A percentile compares a stretch with the other conserved stretches of the same genome.
Evolutionary conservation across 2,888 invertebrate species (phyloP).

Genomic region (Lydus trimaculatus): DNA sequence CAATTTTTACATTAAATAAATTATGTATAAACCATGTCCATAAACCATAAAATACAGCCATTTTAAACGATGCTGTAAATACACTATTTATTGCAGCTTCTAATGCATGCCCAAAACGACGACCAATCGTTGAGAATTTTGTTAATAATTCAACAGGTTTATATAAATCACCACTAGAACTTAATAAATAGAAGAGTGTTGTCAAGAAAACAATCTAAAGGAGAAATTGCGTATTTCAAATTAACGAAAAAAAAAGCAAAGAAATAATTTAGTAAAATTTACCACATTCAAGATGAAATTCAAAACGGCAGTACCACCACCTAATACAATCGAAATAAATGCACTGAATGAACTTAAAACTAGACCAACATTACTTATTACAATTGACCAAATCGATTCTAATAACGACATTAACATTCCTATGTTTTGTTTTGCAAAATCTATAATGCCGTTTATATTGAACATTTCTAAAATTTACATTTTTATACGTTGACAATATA

Average conservation of each 20-base stretch:
- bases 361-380: constrained; percentile 91
- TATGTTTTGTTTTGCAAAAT: constrained; percentile 89
- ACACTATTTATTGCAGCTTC: constrained; percentile 93
- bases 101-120: constrained; percentile 80
- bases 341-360: constrained; percentile 85
- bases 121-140: constrained; percentile 81
- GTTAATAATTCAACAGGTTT: constrained; percentile 92
- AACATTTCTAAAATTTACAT: constrained; percentile 66
- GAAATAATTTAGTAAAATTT: constrained; percentile 45
- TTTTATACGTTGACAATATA: too few relatives aligned
- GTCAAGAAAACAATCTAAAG: constrained; percentile 94
- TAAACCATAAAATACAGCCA: constrained; percentile 95
- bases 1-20: constrained; percentile 91
- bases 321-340: constrained; percentile 84
- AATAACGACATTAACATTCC: constrained; percentile 87
- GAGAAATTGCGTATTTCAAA: neutral
- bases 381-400: constrained; percentile 86
- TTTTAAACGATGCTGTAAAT: constrained; percentile 94
- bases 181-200: constrained; percentile 93
- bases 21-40: constrained; percentile 99
- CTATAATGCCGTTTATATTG: constrained; percentile 75
- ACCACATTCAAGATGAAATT: constrained; percentile 87
- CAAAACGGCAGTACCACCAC: constrained; percentile 89
- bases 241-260: neutral
- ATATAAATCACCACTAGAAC: constrained; percentile 84